A percentile compares a stretch with the other conserved stretches of the same genome.
These are phyloP conservation scores for Thryonomys swinderianus DNA, from an alignment of 2,113 vertebrate species.

Conservation along the genomic window DNA sequence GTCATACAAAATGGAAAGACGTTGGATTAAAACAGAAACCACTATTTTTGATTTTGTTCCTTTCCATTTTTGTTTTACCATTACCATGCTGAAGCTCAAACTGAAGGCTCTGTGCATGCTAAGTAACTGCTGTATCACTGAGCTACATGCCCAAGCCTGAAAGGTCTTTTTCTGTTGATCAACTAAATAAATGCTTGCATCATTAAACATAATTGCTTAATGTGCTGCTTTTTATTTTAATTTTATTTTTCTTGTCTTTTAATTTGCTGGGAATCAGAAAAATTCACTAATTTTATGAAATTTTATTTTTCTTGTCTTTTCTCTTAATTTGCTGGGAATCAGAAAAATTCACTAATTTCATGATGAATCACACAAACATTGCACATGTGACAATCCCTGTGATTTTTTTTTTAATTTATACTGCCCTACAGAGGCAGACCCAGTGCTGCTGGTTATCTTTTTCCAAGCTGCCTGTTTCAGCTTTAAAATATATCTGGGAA, in stretches of 20 bases:
- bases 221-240: not conserved
- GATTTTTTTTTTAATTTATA: slow-evolving; percentile 57
- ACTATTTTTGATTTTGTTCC: not conserved
- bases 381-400: slow-evolving; percentile 72
- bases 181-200: slow-evolving; percentile 34
- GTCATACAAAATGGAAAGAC: slow-evolving; percentile 27
- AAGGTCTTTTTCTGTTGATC: not conserved
- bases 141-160: not conserved
- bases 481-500: slow-evolving; percentile 83
- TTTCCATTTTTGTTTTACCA: not conserved
- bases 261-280: slow-evolving; percentile 32
- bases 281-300: slow-evolving; percentile 65
- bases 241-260: slow-evolving; percentile 1
- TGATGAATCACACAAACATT: slow-evolving; percentile 27
- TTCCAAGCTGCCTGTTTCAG: slow-evolving; percentile 82
- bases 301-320: slow-evolving; percentile 1
- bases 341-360: slow-evolving; percentile 63
- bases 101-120: not conserved
- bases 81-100: not conserved
- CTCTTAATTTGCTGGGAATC: slow-evolving; percentile 22
- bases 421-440: slow-evolving; percentile 67
- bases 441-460: slow-evolving; percentile 71
- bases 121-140: not conserved
- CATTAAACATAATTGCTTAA: slow-evolving; percentile 49
- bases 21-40: slow-evolving; percentile 22